Conservation (phyloP, 2,113 vertebrate species). For the Proteles cristata region DNA sequence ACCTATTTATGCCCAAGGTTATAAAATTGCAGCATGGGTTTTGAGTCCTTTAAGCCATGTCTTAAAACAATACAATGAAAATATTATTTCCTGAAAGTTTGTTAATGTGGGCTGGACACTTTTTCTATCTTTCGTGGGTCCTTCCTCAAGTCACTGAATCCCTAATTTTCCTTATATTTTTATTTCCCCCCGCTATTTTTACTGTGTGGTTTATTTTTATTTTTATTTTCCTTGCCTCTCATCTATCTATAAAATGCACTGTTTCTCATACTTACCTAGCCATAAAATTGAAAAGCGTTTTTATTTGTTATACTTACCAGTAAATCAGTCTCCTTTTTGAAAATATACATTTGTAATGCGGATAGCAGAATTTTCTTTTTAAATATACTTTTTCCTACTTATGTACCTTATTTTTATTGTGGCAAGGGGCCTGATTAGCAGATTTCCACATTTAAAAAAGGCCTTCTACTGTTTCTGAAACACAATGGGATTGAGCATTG, state of each 20-base stretch:
- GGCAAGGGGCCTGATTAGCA: neutral
- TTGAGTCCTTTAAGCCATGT: neutral
- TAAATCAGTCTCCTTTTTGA: neutral
- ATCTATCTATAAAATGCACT: neutral
- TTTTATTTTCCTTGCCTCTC: neutral
- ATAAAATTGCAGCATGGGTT: neutral
- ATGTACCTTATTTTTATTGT: neutral
- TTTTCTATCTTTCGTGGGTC: neutral
- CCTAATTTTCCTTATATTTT: neutral
- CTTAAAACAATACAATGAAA: neutral
- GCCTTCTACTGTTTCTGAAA: neutral
- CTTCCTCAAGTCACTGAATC: neutral
- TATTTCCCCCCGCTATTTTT: neutral
- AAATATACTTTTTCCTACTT: neutral
- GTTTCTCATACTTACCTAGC: neutral
- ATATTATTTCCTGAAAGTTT: neutral
- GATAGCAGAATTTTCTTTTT: slow-evolving; percentile 32
- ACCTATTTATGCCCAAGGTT: neutral
- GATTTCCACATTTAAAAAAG: neutral
- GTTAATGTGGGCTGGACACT: neutral
- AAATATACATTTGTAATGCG: neutral
- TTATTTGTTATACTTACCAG: neutral
- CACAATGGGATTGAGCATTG: neutral
- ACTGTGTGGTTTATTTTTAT: neutral
- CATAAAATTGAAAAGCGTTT: neutral